These are phyloP conservation scores for Pao palembangensis DNA, from an alignment of 2,113 vertebrate genomes.

Conservation along the genomic window DNA sequence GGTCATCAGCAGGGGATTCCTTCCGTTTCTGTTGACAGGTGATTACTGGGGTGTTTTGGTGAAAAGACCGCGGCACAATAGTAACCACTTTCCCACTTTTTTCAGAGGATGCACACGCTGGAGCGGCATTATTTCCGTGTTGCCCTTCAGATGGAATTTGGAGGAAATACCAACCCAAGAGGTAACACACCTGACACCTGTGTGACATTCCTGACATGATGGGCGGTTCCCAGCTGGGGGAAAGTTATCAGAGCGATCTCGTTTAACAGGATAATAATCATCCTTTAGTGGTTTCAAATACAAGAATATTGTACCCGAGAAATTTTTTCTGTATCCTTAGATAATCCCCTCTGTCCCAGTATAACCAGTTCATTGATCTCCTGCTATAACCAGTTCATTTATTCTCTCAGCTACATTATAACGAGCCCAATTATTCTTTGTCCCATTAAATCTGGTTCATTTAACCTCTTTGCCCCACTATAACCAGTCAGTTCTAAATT, in stretches of 20 bases:
- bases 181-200: slow-evolving; percentile 66
- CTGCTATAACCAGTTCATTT: too few relatives aligned
- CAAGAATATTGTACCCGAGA: too few relatives aligned
- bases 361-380: too few relatives aligned
- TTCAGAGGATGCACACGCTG: slow-evolving; percentile 1
- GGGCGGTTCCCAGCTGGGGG: neutral
- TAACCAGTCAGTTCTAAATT: too few relatives aligned
- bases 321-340: too few relatives aligned
- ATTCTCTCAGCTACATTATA: too few relatives aligned
- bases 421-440: too few relatives aligned
- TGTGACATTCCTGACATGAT: slow-evolving; percentile 19
- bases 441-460: too few relatives aligned
- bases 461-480: too few relatives aligned
- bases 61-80: slow-evolving; percentile 37
- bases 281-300: too few relatives aligned
- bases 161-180: slow-evolving; percentile 15
- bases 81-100: slow-evolving; percentile 28
- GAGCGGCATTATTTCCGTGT: slow-evolving; percentile 21
- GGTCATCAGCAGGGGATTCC: slow-evolving; percentile 55
- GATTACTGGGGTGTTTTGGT: slow-evolving; percentile 40
- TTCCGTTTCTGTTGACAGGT: slow-evolving; percentile 64
- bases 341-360: too few relatives aligned
- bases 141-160: slow-evolving; percentile 25
- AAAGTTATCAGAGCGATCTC: too few relatives aligned
- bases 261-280: neutral